Evolutionary conservation across 2,113 vertebrate species (phyloP), one percentile per base, ranked within the genome.

Genomic region (Strix uralensis): DNA sequence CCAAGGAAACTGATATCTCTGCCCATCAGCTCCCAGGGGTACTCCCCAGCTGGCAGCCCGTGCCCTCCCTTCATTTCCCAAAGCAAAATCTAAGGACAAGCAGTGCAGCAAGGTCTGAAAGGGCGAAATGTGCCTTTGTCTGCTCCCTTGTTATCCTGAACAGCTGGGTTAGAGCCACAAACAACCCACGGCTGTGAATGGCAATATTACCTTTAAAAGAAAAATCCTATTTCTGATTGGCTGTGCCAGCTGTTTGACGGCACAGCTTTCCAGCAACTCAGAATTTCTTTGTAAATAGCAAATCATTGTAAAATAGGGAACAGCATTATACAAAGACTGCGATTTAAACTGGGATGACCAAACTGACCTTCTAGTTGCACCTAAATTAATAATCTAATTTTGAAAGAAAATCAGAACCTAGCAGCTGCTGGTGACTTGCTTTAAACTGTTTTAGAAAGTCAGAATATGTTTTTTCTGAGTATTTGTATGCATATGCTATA

Each of bases 311-410:
- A 85, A 92, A 77, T 40, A 84, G n/a, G 77, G 38, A 94, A 90
- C 67, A 63, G 17, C 11, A 4, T 61, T 87, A 30, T 46, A 14
- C 1, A 3, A 59, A 70, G 70, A 34, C 51, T 51, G 71, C 44
- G 73, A 42, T 62, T 92, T 91, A 85, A 90, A 95, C 21, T 73
- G 54, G 59, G 46, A 26, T 47, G 40, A 63, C 78, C 94, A 94
- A 86, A 95, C 90, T 95, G 94, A 86, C 89, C 38, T 88, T 83
- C 84, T 52, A 52, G 42, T 73, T 90, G 78, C 55, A 91, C 40
- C 81, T 88, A 95, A 96, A 96, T 94, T 90, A 96, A 90, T 91
- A 70, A 82, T 58, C 89, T 94, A 93, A 95, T 92, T 96, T 88
- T 95, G 93, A 92, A 94, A 83, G 73, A 66, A 80, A 77, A 87